Percentiles rank a stretch among this genome's conserved stretches.
Evolutionary conservation across 2,797 vertebrate genomes (phyloP).

Genomic region (Trachops cirrhosus): DNA sequence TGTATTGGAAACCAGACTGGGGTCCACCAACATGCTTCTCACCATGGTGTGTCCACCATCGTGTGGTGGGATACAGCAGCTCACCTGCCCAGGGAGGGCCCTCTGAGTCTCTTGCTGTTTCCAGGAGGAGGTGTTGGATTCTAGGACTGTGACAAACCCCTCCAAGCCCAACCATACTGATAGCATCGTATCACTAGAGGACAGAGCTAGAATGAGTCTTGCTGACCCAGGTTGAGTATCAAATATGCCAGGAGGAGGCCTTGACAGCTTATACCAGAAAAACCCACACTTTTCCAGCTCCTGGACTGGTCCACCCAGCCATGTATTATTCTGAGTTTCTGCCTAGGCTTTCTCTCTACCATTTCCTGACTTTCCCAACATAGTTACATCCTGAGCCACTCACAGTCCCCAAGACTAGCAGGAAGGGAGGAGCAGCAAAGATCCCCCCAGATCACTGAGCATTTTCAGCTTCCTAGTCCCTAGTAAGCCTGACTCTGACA

Average conservation of each 20-base stretch:
- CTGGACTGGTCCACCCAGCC: neutral
- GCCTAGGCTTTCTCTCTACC: neutral
- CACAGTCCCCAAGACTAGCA: neutral
- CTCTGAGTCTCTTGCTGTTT: neutral
- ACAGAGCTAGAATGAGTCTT: neutral
- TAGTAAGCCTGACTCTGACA: neutral
- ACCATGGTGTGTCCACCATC: rapidly evolving
- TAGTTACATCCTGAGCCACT: neutral
- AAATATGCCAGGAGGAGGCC: neutral
- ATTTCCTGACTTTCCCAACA: neutral
- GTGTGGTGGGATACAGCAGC: rapidly evolving
- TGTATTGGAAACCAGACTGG: neutral
- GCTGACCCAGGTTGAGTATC: neutral
- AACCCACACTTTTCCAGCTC: neutral
- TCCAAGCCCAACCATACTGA: neutral
- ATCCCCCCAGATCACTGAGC: neutral
- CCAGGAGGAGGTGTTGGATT: no score
- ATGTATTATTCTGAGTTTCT: neutral
- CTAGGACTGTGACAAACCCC: neutral
- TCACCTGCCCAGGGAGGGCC: neutral
- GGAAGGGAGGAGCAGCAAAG: no score
- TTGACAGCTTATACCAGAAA: neutral
- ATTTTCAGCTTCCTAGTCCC: neutral
- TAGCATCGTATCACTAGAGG: neutral
- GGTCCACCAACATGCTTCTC: neutral